Base-by-base conservation (phyloP, 2,113 vertebrate genomes). In the Pachycephala philippinensis region DNA sequence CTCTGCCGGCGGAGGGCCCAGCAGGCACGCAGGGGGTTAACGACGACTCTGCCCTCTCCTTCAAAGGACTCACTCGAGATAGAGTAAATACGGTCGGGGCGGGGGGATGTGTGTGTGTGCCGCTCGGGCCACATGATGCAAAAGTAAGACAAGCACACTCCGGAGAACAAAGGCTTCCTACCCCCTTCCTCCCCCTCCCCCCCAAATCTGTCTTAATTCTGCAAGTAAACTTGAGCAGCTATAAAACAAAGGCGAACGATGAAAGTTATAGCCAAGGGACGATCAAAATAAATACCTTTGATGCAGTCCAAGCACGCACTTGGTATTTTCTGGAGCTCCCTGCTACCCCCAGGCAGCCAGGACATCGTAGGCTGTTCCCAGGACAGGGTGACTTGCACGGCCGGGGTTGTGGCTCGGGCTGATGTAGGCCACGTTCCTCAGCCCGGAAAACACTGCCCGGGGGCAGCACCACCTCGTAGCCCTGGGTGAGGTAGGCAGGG, bases 141-240 rank as follows among this genome's bases (percentile, higher is more conserved):
- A 95, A 94, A 96, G 96, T 96, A 96, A 96, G 91, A 89, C 92
- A 96, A 98, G 96, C 96, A 89, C 95, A 97, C 95, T 97, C 95
- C 63, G 56, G 93, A 98, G 97, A 97, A 98, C 96, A 98, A 98
- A 98, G 97, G 96, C 93, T 96, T 96, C 93, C 96, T 96, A 70
- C 91, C 96, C 95, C 78, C 22, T 88, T 88, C 89, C 89, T 91
- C 93, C 80, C 87, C 89, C 85, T 64, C 78, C 93, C 80, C 85
- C 66, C 42, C 27, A 97, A 96, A 96, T 93, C 95, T 95, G 95
- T 97, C 97, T 98, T 97, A 97, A 97, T 98, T 97, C 94, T 91
- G 90, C 94, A 92, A 98, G 97, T 98, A 97, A 98, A 98, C 97
- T 98, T 98, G 83, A 95, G 92, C 86, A 74, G 96, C 56, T 89